Evolutionary conservation across 2,113 vertebrate species (phyloP), one percentile per base, ranked within the genome.

Genomic region (Semnornis frantzii): DNA sequence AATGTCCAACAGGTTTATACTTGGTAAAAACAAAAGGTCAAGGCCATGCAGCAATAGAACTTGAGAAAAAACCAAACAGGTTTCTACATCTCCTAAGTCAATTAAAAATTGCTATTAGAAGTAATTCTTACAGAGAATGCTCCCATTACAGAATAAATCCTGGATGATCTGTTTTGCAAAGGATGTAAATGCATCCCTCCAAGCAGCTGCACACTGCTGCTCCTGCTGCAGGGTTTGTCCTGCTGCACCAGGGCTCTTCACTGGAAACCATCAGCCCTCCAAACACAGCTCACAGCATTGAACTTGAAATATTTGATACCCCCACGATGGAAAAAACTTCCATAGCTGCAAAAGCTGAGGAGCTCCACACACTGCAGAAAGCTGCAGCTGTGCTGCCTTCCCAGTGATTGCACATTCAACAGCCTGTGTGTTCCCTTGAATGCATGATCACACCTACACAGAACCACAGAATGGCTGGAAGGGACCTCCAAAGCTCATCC

Each of bases 301-400:
- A 59, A 76, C 80, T 50, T 46, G 71, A 92, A 95, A 91, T 92
- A 66, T 94, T 92, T 93, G 68, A 76, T 70, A 91, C 44, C 13
- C 54, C 15, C 59, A 63, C 37, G 62, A 78, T 93, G 69, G 30
- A 90, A 90, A 94, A 39, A 39, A 62, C 75, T 91, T 93, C 77
- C 77, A 25, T 82, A 87, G 77, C 59, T 82, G 64, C 28, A 89
- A 33, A 93, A 65, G 42, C 87, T 87, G 50, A 76, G 89, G 71
- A 93, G 63, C 77, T 85, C 75, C 59, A 87, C 16, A 79, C n/a
- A 30, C 74, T 93, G 42, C 96, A 95, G 80, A 82, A 92, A 97
- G 44, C 78, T 70, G 68, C 90, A 95, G 85, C 94, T 96, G 91
- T 89, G 62, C 83, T 95, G 90, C 81, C 95, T 93, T 63, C 34